Evolutionary conservation across 2,113 vertebrate genomes (phyloP).

Genomic region (Trogon surrucura): DNA sequence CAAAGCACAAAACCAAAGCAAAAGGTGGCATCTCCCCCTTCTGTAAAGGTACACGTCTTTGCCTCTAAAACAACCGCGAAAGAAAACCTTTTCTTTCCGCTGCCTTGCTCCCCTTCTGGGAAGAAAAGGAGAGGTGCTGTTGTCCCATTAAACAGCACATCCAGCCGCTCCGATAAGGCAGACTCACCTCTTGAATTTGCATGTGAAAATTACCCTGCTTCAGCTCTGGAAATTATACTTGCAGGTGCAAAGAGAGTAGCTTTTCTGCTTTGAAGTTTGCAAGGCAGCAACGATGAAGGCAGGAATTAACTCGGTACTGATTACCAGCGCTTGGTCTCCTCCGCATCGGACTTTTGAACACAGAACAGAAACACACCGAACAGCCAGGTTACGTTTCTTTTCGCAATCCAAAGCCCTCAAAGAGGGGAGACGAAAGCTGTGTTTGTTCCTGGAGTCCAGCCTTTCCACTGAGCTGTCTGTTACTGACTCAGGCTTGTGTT

Average conservation of each 20-base stretch:
- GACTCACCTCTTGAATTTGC: constrained; percentile 45
- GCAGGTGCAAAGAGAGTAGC: constrained; percentile 46
- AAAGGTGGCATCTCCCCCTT: background rate
- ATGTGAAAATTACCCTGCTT: constrained; percentile 75
- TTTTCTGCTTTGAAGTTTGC: constrained; percentile 61
- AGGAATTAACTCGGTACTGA: constrained; percentile 54
- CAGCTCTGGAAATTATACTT: constrained; percentile 53
- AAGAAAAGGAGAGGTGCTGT: background rate
- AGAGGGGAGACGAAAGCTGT: background rate
- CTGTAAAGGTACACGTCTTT: background rate
- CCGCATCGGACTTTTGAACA: constrained; percentile 42
- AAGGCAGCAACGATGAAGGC: constrained; percentile 47
- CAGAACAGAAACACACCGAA: constrained; percentile 12
- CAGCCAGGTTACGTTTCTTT: background rate
- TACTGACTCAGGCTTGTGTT: constrained; percentile 27
- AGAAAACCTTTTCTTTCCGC: background rate
- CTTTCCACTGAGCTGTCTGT: constrained; percentile 41
- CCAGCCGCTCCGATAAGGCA: constrained; percentile 41
- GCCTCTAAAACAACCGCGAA: background rate
- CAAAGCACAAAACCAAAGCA: background rate
- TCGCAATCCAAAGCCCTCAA: background rate
- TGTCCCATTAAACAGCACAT: constrained; percentile 31
- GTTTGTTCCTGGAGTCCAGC: constrained; percentile 38
- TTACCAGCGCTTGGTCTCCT: constrained; percentile 39
- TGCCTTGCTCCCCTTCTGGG: background rate